Base-by-base conservation (phyloP, 53 echinoderm and acorn worm genomes). In the Apostichopus leukothele region DNA sequence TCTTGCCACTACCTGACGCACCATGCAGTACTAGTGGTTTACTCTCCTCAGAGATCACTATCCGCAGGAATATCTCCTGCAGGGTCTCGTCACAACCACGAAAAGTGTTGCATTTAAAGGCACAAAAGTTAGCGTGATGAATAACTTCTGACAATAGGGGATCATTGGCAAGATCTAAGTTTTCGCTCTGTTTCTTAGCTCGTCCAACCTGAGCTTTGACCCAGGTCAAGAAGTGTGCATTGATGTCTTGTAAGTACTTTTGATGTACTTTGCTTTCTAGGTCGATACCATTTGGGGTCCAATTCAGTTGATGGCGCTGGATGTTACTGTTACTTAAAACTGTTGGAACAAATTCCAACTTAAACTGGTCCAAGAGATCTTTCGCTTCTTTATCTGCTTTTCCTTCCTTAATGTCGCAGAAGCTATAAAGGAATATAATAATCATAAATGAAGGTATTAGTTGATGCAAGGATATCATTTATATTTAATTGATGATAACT, bases 1-100 rank as follows among this genome's bases (percentile, higher is more conserved):
- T 98, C 89, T 98, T 98, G 50, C 99, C 99, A 21, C 94, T 92
- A 14, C 99, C 99, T 1, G 99, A 98, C 18, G 90, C 87, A 39
- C 99, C 99, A 51, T 95, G 91, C 23, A 98, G 75, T 14, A 93
- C 94, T 1, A 94, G 7, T 16, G 93, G 91, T 78, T 90, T 91
- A 50, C 87, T 63, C 6, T 67, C 60, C 5, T 88, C 19, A 25
- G 67, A 76, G 18, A 75, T 90, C 26, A 76, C 83, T 20, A 96
- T 86, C 54, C 89, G 61, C 13, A 26, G 75, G 60, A 94, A 93
- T 76, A 96, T 91, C 74, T 90, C 75, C 1, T 87, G 87, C 10
- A 98, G 76, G 52, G 94, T 93, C 53, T 93, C 99, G 60, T 98
- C 92, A 53, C 99, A 91, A 13, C 99, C 99, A 5, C 92, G 87